Evolutionary conservation across 2,888 invertebrate species (phyloP).

Genomic region (Pheosia tremula): DNA sequence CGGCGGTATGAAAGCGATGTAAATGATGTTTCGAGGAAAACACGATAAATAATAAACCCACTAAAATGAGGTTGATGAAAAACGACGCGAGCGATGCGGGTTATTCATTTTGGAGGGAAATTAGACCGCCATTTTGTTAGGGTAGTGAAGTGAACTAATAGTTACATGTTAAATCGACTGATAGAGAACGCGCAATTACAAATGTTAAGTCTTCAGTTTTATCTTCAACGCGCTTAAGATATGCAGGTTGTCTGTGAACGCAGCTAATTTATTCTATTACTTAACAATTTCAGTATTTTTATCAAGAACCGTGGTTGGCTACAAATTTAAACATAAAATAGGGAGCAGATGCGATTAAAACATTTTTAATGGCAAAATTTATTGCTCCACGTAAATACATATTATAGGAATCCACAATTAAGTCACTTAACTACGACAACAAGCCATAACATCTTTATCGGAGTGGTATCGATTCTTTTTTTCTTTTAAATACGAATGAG

Average conservation of each 20-base stretch:
- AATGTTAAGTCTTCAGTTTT: conserved; percentile 10
- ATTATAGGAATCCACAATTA: conserved; percentile 78
- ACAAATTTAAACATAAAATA: conserved; percentile 40
- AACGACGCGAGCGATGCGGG: conserved; percentile 70
- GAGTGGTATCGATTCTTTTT: conserved; percentile 71
- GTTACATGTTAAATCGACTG: conserved; percentile 39
- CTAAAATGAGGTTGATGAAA: conserved; percentile 74
- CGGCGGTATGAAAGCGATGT: conserved; percentile 74
- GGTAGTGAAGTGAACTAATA: conserved; percentile 49
- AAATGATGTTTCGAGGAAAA: conserved; percentile 75
- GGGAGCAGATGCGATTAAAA: conserved; percentile 42
- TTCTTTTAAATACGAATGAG: conserved; percentile 73
- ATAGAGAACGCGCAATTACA: conserved; percentile 23
- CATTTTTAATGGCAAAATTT: conserved; percentile 53
- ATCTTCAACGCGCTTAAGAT: not conserved
- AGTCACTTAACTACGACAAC: conserved; percentile 72
- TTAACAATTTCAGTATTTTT: conserved; percentile 22
- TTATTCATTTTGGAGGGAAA: conserved; percentile 72
- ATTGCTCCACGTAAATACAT: conserved; percentile 56
- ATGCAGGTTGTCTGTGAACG: conserved; percentile 8
- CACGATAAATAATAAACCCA: conserved; percentile 75
- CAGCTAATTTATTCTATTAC: conserved; percentile 21
- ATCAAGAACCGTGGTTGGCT: conserved; percentile 2
- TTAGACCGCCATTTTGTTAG: conserved; percentile 65
- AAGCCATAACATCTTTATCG: conserved; percentile 81